These are phyloP conservation scores for Sebastes alutus DNA, from an alignment of 2,797 vertebrate species.

Conservation along the genomic window DNA sequence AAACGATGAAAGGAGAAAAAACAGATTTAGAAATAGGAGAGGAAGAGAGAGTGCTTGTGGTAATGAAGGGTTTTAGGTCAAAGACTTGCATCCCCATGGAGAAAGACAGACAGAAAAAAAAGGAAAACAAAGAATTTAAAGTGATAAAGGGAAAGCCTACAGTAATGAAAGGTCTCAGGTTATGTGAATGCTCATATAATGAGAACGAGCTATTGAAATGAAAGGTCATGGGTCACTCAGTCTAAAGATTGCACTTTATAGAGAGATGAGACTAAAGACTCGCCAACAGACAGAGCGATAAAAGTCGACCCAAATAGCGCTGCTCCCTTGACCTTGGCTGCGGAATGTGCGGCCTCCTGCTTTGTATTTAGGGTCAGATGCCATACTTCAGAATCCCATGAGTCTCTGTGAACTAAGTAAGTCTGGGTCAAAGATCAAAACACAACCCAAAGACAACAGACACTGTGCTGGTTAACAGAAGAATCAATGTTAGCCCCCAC, in stretches of 20 bases:
- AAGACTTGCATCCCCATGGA: not conserved
- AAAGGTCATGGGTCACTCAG: slow-evolving; percentile 8
- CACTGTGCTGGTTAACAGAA: not conserved
- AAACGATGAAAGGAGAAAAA: slow-evolving; percentile 15
- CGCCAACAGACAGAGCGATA: not conserved
- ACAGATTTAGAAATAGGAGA: not conserved
- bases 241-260: not conserved
- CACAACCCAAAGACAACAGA: slow-evolving; percentile 12
- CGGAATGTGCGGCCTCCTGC: slow-evolving; percentile 24
- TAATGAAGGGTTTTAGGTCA: slow-evolving; percentile 20
- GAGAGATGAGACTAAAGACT: slow-evolving; percentile 11
- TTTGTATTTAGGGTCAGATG: slow-evolving; percentile 34
- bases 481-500: not conserved
- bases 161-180: slow-evolving; percentile 17
- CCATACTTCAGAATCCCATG: not conserved
- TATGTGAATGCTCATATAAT: slow-evolving; percentile 1
- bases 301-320: not conserved
- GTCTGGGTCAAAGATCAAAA: slow-evolving; percentile 57
- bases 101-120: not conserved
- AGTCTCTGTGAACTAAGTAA: slow-evolving; percentile 26
- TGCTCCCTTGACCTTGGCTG: slow-evolving; percentile 25
- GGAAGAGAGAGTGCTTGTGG: not conserved
- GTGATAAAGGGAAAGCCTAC: not conserved
- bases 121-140: slow-evolving; percentile 1
- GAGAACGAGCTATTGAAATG: not conserved